A percentile compares a stretch with the other conserved stretches of the same genome.
Conservation (phyloP, 2,888 invertebrate genomes). For the Venusia cambrica region DNA sequence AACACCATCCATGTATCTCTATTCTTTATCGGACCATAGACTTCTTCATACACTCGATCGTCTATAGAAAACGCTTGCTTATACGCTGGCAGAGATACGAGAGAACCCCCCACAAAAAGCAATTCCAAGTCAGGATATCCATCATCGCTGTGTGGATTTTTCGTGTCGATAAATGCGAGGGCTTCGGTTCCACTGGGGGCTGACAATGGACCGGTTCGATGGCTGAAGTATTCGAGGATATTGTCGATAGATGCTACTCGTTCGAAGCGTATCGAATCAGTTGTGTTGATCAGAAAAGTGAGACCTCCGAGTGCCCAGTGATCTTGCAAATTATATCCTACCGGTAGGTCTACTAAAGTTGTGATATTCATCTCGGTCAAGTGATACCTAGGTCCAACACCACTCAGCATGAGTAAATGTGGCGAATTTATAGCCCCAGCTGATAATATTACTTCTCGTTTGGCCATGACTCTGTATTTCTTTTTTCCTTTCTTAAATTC, state of each 20-base stretch:
- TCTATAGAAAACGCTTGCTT: constrained; percentile 57
- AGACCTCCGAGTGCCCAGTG: constrained; percentile 87
- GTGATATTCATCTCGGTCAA: constrained; percentile 79
- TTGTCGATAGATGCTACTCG: constrained; percentile 58
- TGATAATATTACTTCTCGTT: constrained; percentile 87
- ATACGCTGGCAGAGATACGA: constrained; percentile 58
- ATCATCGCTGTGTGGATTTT: constrained; percentile 55
- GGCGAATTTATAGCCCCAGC: constrained; percentile 91
- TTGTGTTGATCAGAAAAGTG: constrained; percentile 85
- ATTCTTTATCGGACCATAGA: constrained; percentile 59
- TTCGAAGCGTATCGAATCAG: constrained; percentile 83
- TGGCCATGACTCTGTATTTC: constrained; percentile 65
- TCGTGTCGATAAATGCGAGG: constrained; percentile 78
- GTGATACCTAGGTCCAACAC: constrained; percentile 85
- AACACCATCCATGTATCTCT: constrained; percentile 77
- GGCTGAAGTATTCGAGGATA: constrained; percentile 77
- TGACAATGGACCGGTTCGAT: constrained; percentile 62
- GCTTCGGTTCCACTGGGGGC: constrained; percentile 67
- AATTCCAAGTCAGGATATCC: constrained; percentile 82
- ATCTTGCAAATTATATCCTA: constrained; percentile 90
- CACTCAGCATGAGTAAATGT: constrained; percentile 90
- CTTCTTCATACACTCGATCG: constrained; percentile 63
- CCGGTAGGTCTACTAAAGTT: constrained; percentile 82
- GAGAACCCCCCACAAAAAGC: constrained; percentile 76
- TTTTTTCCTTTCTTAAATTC: constrained; percentile 76